Evolutionary conservation across 2,113 vertebrate species (phyloP).

Genomic region (Tyrannus savana): DNA sequence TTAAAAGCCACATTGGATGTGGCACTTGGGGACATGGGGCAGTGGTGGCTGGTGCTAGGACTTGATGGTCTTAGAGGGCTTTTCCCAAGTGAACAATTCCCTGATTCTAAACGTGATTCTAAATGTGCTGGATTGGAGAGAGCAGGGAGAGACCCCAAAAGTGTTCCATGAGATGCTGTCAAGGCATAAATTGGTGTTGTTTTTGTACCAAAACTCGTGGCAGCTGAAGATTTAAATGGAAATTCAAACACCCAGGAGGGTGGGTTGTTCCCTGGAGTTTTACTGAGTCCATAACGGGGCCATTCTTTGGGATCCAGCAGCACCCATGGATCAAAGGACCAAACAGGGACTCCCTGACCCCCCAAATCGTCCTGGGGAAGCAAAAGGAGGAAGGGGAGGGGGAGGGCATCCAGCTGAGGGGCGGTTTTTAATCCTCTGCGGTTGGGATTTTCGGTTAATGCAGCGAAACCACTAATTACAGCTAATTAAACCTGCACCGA

Average conservation of each 20-base stretch:
- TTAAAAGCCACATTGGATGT: background rate
- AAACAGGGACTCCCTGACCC: background rate
- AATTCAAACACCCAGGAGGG: background rate
- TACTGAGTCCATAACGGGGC: background rate
- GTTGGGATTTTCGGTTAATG: constrained; percentile 34
- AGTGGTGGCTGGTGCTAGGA: background rate
- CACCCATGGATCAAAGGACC: background rate
- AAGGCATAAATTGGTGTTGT: background rate
- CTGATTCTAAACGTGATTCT: background rate
- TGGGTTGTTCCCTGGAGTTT: background rate
- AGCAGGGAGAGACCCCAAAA: background rate
- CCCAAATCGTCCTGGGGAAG: background rate
- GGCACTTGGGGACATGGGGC: background rate
- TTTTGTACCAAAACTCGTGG: background rate
- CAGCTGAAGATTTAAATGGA: background rate
- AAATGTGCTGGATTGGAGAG: rapidly evolving
- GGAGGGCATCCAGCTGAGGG: background rate
- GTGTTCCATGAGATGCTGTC: rapidly evolving
- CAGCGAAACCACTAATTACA: constrained; percentile 52
- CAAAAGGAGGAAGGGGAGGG: background rate
- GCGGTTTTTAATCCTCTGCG: background rate
- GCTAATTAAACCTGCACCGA: constrained; percentile 56
- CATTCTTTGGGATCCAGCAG: background rate
- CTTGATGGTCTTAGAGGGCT: background rate
- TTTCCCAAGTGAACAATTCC: background rate